Percentiles rank a stretch among this genome's conserved stretches.
These are phyloP conservation scores for Tachysurus vachellii DNA, from an alignment of 2,113 vertebrate species.

Conservation along the genomic window DNA sequence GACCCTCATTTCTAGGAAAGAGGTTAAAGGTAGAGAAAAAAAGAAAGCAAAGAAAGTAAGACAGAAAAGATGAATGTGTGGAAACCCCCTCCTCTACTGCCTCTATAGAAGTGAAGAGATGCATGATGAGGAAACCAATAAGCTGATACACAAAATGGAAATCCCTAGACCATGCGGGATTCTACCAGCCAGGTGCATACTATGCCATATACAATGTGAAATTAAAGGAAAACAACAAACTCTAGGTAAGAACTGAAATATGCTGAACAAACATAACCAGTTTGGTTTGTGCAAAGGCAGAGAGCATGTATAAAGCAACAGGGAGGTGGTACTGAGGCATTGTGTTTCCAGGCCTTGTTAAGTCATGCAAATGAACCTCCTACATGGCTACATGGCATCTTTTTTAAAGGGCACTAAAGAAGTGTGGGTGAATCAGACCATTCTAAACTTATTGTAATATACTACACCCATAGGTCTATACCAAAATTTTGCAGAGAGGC, in stretches of 20 bases:
- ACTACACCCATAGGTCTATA: background rate
- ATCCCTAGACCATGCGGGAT: slow-evolving; percentile 36
- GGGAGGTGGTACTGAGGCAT: background rate
- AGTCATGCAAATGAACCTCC: slow-evolving; percentile 12
- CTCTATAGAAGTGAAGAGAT: slow-evolving; percentile 1
- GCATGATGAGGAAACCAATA: slow-evolving; percentile 18
- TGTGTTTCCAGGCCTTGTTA: background rate
- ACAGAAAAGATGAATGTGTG: slow-evolving; percentile 24
- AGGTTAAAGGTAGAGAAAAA: slow-evolving; percentile 14
- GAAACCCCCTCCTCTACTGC: slow-evolving; percentile 48
- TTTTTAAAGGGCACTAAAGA: background rate
- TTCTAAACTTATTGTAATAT: background rate
- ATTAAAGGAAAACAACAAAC: background rate
- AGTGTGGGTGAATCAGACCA: background rate
- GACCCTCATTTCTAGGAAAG: slow-evolving; percentile 45
- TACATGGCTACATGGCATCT: background rate
- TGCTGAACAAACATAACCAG: slow-evolving; percentile 21
- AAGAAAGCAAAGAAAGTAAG: slow-evolving; percentile 7
- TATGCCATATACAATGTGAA: slow-evolving; percentile 1
- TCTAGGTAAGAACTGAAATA: background rate
- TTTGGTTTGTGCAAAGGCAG: background rate
- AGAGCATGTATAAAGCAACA: background rate
- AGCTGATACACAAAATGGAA: slow-evolving; percentile 45
- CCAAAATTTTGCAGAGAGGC: background rate
- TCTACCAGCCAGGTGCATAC: slow-evolving; percentile 37